These are phyloP conservation scores for Nomada fucata DNA, from an alignment of 2,888 invertebrate genomes.

Conservation along the genomic window DNA sequence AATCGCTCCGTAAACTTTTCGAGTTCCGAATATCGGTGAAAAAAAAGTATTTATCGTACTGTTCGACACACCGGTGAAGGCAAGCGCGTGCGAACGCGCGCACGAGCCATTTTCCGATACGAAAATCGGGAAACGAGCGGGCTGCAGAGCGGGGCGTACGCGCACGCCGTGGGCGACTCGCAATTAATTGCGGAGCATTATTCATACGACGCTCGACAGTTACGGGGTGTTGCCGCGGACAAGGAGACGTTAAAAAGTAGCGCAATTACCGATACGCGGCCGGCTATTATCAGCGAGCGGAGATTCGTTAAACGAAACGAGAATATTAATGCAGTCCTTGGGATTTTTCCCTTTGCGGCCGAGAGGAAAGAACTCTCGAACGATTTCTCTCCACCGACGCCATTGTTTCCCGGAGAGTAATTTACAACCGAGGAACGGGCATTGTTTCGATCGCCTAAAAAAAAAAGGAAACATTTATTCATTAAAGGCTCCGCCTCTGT, in stretches of 20 bases:
- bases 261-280: slow-evolving; percentile 53
- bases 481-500: not conserved
- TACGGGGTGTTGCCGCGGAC: slow-evolving; percentile 30
- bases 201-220: slow-evolving; percentile 35
- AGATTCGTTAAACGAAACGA: slow-evolving; percentile 46
- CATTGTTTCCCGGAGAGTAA: not conserved
- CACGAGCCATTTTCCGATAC: not conserved
- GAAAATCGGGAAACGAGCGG: slow-evolving; percentile 1
- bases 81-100: no score
- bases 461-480: not conserved
- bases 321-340: slow-evolving; percentile 46
- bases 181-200: slow-evolving; percentile 56
- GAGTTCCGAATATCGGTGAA: no score
- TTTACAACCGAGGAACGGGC: not conserved
- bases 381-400: not conserved
- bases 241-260: slow-evolving; percentile 48
- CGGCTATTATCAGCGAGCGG: slow-evolving; percentile 48
- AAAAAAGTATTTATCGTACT: no score
- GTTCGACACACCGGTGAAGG: no score
- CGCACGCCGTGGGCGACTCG: slow-evolving; percentile 38
- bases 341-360: slow-evolving; percentile 11
- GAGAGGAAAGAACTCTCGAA: not conserved
- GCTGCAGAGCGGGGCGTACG: not conserved
- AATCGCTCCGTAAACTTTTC: not conserved
- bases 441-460: not conserved